phyloP scores from a whole-genome alignment of 2,113 vertebrate species.

The Barbus barbus region DNA sequence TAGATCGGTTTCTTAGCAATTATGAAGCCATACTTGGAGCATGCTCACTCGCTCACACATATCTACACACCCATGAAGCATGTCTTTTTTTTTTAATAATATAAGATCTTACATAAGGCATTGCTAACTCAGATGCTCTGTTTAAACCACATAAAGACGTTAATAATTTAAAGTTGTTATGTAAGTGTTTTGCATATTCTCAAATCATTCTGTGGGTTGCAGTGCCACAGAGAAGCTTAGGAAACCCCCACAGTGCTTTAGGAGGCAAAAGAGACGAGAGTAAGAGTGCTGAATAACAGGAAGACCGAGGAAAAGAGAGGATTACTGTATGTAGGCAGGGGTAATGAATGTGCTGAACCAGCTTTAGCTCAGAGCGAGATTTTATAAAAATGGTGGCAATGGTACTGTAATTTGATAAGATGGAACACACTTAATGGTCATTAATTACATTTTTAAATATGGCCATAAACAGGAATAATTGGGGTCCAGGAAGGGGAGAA shows the following conservation, averaged over 20 bases:
- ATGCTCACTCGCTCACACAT: slow-evolving; percentile 48
- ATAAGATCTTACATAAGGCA: slow-evolving; percentile 74
- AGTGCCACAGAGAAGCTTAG: slow-evolving; percentile 52
- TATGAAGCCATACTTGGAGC: slow-evolving; percentile 70
- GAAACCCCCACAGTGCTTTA: slow-evolving; percentile 45
- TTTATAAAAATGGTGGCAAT: not conserved
- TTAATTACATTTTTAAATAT: not conserved
- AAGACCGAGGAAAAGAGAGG: slow-evolving; percentile 5
- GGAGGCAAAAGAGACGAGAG: slow-evolving; percentile 32
- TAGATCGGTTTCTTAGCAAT: slow-evolving; percentile 74
- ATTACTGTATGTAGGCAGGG: not conserved
- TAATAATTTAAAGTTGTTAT: slow-evolving; percentile 75
- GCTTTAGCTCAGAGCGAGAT: not conserved
- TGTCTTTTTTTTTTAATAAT: slow-evolving; percentile 72
- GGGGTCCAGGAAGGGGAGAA: not conserved
- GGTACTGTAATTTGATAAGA: no score
- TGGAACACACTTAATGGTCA: not conserved
- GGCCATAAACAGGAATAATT: not conserved
- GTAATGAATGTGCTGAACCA: slow-evolving; percentile 31
- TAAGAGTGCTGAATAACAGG: slow-evolving; percentile 37
- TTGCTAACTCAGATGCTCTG: slow-evolving; percentile 72
- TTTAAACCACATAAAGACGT: slow-evolving; percentile 74
- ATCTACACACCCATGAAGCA: slow-evolving; percentile 65
- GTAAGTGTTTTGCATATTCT: slow-evolving; percentile 75
- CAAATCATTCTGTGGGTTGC: slow-evolving; percentile 62